Evolutionary conservation across 2,113 vertebrate species (phyloP).

Genomic region (Ascaphus truei): DNA sequence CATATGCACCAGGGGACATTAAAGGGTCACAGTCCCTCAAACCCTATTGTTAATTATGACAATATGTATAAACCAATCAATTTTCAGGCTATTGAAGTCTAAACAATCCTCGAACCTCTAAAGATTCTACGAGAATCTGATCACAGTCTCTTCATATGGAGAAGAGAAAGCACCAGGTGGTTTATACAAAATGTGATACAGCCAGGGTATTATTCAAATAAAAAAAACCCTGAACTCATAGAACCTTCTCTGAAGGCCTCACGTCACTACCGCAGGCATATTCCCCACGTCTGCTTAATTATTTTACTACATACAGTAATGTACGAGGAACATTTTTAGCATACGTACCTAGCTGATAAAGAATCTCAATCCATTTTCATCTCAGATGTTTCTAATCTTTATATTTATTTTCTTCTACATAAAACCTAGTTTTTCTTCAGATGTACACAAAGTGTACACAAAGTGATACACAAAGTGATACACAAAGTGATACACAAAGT

Average conservation of each 20-base stretch:
- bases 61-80: slow-evolving; percentile 6
- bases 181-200: slow-evolving; percentile 19
- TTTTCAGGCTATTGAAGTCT: slow-evolving; percentile 8
- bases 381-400: no score
- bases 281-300: no score
- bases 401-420: no score
- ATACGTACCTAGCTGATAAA: no score
- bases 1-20: not conserved
- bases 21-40: not conserved
- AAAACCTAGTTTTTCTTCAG: no score
- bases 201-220: not conserved
- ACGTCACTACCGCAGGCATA: no score
- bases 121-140: not conserved
- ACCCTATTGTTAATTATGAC: not conserved
- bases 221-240: not conserved
- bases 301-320: no score
- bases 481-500: no score
- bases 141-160: not conserved
- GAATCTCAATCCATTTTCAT: no score
- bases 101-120: slow-evolving; percentile 12
- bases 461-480: no score
- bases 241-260: not conserved
- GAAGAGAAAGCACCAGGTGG: not conserved
- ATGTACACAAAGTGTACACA: no score
- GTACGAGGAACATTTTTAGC: no score